Evolutionary conservation across 2,113 vertebrate species (phyloP), one percentile per base, ranked within the genome.

Genomic region (Halichoerus grypus): DNA sequence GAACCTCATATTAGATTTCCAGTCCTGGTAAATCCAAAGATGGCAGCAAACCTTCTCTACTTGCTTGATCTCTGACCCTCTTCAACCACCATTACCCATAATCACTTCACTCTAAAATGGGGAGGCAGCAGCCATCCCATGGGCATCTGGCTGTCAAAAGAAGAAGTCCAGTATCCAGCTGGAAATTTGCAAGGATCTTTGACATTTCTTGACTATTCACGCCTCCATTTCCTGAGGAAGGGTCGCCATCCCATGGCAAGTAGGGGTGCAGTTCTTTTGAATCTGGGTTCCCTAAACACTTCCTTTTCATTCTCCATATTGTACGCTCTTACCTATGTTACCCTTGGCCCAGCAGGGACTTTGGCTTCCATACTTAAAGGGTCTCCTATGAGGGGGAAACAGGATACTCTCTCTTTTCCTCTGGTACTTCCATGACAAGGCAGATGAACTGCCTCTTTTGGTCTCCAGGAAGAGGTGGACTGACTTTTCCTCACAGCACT

Each of bases 171-270:
- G 19, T 74, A 96, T 96, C 31, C 36, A 81, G 92, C 13, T 53
- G n/a, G 36, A 94, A 79, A 87, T 92, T 74, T 96, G 93, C 31
- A 67, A 63, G 76, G 28, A 94, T 92, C n/a, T 46, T 79, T 95
- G 49, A 42, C 18, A 67, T 69, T 63, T 82, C 4, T 84, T 96
- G 74, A 79, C 19, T 8, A 15, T 95, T 92, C 16, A 81, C 5
- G 11, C 39, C 46, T 91, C 77, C 71, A 3, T 94, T 96, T 95
- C 42, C 57, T 92, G n/a, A 96, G 49, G 49, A 80, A 59, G 72
- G 72, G 28, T 55, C 46, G 59, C n/a, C 10, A 42, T 63, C 8
- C 19, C 7, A 67, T 69, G 61, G 36, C 51, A 94, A 57, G 88
- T 63, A 82, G 1, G 26, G n/a, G 15, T 88, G 51, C 14, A 79